Conservation (phyloP, 64 coral and sea anemone genomes). For the Actinia equina region DNA sequence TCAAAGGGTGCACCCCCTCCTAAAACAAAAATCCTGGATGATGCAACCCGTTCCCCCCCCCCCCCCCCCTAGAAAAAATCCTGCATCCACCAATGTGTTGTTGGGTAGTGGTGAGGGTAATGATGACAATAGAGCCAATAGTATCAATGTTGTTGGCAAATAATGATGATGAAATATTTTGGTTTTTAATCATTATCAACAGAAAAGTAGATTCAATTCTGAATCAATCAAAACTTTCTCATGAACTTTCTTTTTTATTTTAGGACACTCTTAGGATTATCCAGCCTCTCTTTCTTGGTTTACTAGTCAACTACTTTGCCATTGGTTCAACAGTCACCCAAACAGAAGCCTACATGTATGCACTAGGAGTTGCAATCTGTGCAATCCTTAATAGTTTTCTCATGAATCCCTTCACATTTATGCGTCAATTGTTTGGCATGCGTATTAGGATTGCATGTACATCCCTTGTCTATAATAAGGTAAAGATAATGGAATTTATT, state of each 20-base stretch:
- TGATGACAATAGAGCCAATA: no score
- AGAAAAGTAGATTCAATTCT: neutral
- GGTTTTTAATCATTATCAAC: no score
- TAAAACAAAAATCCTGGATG: no score
- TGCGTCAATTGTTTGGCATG: constrained; percentile 81
- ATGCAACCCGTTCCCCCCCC: no score
- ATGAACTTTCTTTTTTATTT: neutral
- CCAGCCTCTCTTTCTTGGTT: constrained; percentile 67
- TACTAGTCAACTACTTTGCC: constrained; percentile 67
- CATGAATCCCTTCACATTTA: constrained; percentile 61
- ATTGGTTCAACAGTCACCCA: constrained; percentile 46
- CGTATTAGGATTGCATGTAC: constrained; percentile 79
- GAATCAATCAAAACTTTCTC: neutral
- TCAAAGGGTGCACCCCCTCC: no score
- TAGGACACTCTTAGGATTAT: constrained; percentile 70
- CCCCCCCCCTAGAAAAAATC: no score
- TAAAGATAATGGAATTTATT: neutral
- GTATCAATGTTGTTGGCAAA: no score
- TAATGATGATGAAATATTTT: no score
- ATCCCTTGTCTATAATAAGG: constrained; percentile 86
- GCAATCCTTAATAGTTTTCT: constrained; percentile 64
- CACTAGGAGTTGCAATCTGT: constrained; percentile 70
- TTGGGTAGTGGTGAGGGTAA: no score
- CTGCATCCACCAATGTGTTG: no score
- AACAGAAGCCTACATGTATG: constrained; percentile 67